A percentile compares a stretch with the other conserved stretches of the same genome.
phyloP scores from a whole-genome alignment of 1,140 invertebrate genomes.

The Callitettix versicolor region DNA sequence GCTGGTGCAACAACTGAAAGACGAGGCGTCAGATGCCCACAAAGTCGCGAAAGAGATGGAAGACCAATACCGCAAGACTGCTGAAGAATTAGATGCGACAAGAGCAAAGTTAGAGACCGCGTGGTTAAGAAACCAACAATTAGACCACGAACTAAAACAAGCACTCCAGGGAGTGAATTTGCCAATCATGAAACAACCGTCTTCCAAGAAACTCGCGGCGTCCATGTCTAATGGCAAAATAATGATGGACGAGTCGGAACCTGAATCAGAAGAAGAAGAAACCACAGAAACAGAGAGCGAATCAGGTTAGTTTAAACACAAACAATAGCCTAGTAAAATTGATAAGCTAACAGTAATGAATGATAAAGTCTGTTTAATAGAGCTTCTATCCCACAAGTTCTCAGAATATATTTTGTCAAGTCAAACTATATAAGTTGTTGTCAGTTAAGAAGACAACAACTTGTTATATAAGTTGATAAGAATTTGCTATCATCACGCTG shows the following conservation, averaged over 20 bases:
- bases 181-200: conserved; percentile 25
- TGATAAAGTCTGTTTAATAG: too few relatives aligned
- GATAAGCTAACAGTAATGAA: too few relatives aligned
- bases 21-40: conserved; percentile 61
- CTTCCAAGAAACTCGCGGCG: conserved; percentile 25
- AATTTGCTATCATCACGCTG: too few relatives aligned
- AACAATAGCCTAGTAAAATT: too few relatives aligned
- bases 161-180: conserved; percentile 14
- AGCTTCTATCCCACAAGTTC: too few relatives aligned
- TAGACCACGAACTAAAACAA: conserved; percentile 51
- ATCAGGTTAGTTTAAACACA: conserved; percentile 19
- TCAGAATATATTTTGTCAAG: too few relatives aligned
- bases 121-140: conserved; percentile 56
- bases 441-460: too few relatives aligned
- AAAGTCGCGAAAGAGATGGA: conserved; percentile 68
- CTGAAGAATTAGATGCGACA: conserved; percentile 62
- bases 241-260: conserved; percentile 17
- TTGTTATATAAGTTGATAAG: too few relatives aligned
- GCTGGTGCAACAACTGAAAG: conserved; percentile 44
- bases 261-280: conserved; percentile 24
- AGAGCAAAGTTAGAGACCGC: conserved; percentile 67
- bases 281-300: conserved; percentile 28
- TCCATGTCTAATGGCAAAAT: conserved; percentile 21
- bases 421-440: too few relatives aligned
- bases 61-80: conserved; percentile 59